Conservation (phyloP, 92 coral and sea anemone species). For the Plumapathes pennacea region DNA sequence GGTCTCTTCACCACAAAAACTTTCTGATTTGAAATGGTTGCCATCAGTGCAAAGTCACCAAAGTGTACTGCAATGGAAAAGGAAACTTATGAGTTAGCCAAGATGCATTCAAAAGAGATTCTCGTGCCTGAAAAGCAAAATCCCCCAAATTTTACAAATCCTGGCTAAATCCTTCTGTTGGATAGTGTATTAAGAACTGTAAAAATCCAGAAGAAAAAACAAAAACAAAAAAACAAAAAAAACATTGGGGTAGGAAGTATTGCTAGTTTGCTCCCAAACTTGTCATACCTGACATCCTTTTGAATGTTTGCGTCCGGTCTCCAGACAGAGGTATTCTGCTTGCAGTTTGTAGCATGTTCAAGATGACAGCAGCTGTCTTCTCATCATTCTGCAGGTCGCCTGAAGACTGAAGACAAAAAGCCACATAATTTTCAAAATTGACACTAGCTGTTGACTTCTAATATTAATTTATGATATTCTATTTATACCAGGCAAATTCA, state of each 20-base stretch:
- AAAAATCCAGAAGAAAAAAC: too few species aligned
- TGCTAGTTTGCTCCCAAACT: too few species aligned
- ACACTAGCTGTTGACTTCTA: too few species aligned
- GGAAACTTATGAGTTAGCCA: background rate
- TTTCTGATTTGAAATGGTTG: conserved; percentile 89
- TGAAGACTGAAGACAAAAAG: conserved; percentile 60
- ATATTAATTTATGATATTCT: too few species aligned
- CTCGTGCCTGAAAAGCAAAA: too few species aligned
- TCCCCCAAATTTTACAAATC: too few species aligned
- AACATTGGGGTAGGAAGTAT: too few species aligned
- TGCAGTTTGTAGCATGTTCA: conserved; percentile 91
- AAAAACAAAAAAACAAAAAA: too few species aligned
- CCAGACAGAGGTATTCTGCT: conserved; percentile 90
- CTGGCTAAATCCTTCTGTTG: too few species aligned
- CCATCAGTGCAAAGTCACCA: conserved; percentile 88
- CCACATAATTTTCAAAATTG: background rate
- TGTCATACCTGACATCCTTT: conserved; percentile 86
- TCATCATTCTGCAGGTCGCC: conserved; percentile 97
- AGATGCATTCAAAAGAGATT: too few species aligned
- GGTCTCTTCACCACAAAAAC: conserved; percentile 89
- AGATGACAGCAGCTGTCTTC: conserved; percentile 60
- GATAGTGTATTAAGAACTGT: too few species aligned
- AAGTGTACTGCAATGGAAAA: conserved; percentile 66
- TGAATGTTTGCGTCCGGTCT: conserved; percentile 86
- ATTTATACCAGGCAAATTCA: too few species aligned